Conservation (phyloP, 2,113 vertebrate species). For the Dromaius novaehollandiae region DNA sequence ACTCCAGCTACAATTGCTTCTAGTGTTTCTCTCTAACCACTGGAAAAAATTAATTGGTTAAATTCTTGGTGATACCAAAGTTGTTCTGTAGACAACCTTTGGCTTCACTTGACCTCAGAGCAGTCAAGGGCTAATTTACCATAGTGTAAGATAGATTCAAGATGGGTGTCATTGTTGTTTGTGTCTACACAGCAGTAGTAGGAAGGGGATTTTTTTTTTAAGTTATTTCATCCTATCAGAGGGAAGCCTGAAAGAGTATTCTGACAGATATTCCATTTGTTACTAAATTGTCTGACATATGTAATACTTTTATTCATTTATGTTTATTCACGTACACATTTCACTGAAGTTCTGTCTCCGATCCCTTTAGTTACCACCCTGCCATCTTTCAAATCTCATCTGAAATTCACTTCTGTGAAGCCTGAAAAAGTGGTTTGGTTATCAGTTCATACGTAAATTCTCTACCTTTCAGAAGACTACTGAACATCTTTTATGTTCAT, state of each 20-base stretch:
- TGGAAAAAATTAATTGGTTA: background rate
- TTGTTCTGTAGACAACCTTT: background rate
- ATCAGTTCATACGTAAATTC: background rate
- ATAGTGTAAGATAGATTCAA: rapidly evolving
- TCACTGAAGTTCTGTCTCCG: background rate
- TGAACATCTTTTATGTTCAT: background rate
- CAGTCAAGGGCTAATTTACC: background rate
- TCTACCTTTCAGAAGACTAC: background rate
- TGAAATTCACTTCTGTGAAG: background rate
- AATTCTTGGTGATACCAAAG: background rate
- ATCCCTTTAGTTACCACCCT: background rate
- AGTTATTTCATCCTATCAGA: background rate
- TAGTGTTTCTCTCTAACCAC: background rate
- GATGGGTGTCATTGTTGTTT: background rate
- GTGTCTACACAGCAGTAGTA: rapidly evolving
- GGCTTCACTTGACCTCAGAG: background rate
- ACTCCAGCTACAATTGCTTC: background rate
- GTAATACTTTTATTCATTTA: background rate
- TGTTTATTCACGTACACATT: background rate
- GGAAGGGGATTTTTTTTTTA: background rate
- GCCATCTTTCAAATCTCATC: background rate
- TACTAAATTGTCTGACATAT: background rate
- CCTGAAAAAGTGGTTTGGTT: background rate
- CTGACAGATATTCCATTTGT: background rate
- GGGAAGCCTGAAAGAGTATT: background rate